phyloP scores from a whole-genome alignment of 2,113 vertebrate species.

The Otus sunia region DNA sequence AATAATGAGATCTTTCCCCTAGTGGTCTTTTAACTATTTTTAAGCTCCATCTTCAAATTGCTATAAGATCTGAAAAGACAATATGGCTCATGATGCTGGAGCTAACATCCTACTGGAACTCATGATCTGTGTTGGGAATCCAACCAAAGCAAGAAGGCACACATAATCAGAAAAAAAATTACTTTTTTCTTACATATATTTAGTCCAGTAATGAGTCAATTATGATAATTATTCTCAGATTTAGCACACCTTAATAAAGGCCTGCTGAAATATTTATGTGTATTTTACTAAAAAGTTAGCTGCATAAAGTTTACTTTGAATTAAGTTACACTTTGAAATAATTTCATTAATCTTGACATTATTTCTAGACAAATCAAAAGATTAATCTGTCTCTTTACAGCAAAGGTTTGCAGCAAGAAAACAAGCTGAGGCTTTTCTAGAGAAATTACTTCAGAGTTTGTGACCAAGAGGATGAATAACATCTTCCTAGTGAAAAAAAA shows the following conservation, averaged over 20 bases:
- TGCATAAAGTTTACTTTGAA: background rate
- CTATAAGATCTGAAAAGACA: background rate
- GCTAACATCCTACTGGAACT: background rate
- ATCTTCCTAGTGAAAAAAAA: background rate
- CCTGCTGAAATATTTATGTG: background rate
- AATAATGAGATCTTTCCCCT: background rate
- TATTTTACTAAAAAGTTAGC: background rate
- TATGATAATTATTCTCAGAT: background rate
- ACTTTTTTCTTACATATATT: background rate
- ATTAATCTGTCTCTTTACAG: background rate
- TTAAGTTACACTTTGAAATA: background rate
- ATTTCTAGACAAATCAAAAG: background rate
- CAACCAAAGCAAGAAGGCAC: background rate
- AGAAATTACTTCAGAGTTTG: background rate
- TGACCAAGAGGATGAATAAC: background rate
- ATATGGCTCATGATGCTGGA: background rate
- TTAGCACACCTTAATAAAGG: background rate
- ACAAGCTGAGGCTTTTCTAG: background rate
- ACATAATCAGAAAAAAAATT: background rate
- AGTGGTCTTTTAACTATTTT: background rate
- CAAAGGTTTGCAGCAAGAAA: background rate
- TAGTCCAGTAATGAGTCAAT: background rate
- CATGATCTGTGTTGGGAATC: background rate
- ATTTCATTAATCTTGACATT: background rate
- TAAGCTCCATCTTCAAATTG: background rate